Evolutionary conservation across 37 sponge, comb jelly and placozoan species (phyloP).

Genomic region (Oscarella lobularis): DNA sequence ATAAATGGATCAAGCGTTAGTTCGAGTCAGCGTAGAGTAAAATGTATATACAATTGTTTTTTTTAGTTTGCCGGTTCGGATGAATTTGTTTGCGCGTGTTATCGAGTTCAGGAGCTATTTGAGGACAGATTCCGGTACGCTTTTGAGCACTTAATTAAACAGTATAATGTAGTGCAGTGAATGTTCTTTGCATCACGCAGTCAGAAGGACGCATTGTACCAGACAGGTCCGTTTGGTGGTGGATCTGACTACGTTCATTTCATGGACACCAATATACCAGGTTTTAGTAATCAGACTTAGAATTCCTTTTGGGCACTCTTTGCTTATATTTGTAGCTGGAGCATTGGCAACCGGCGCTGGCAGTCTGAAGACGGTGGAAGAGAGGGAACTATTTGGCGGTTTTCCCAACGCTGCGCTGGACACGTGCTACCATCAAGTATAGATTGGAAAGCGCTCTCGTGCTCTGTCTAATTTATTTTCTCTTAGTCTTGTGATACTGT

Average conservation of each 20-base stretch:
- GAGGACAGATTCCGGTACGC: conserved; percentile 42
- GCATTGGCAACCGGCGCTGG: conserved; percentile 65
- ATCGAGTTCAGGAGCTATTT: conserved; percentile 46
- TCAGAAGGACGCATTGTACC: conserved; percentile 13
- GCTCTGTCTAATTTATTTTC: neutral
- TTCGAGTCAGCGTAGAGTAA: neutral
- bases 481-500: conserved; percentile 56
- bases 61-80: conserved; percentile 14
- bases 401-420: conserved; percentile 53
- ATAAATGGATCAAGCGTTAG: conserved; percentile 58
- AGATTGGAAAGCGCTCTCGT: neutral
- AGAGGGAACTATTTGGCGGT: conserved; percentile 37
- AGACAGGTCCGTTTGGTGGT: conserved; percentile 42
- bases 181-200: neutral
- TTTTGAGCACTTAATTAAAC: neutral
- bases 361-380: conserved; percentile 35
- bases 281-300: neutral
- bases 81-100: conserved; percentile 15
- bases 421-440: conserved; percentile 71
- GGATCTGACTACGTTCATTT: conserved; percentile 81
- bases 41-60: neutral
- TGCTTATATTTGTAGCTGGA: conserved; percentile 33
- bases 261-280: conserved; percentile 22
- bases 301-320: neutral
- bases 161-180: too few species aligned